Evolutionary conservation across 2,888 invertebrate genomes (phyloP).

Genomic region (Calameuta idolon): DNA sequence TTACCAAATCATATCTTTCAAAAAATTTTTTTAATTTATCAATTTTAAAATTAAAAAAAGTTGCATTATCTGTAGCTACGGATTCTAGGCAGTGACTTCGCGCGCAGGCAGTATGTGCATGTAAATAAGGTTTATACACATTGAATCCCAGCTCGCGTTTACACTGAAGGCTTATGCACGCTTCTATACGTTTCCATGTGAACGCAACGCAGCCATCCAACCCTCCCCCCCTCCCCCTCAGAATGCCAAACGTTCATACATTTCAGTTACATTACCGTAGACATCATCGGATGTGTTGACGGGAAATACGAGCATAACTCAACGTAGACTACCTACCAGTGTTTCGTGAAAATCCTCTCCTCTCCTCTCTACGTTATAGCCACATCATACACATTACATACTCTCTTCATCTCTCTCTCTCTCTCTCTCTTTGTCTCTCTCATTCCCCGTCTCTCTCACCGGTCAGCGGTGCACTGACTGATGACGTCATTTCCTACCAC

Average conservation of each 20-base stretch:
- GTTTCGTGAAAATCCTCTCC: conserved; percentile 58
- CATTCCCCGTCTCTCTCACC: conserved; percentile 19
- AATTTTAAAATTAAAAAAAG: background rate
- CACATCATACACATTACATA: background rate
- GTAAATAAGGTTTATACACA: background rate
- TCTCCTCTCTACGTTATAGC: background rate
- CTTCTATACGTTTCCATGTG: background rate
- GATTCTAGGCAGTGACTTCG: background rate
- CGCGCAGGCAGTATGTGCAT: background rate
- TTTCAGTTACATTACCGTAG: conserved; percentile 65
- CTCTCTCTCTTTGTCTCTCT: conserved; percentile 22
- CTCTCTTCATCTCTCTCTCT: conserved; percentile 3
- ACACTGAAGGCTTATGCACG: background rate
- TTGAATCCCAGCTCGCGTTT: background rate
- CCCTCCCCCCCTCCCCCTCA: background rate
- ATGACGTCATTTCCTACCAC: conserved; percentile 64
- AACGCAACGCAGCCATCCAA: conserved; percentile 37
- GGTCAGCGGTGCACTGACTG: conserved; percentile 52
- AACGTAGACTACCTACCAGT: conserved; percentile 54
- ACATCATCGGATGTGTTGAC: conserved; percentile 66
- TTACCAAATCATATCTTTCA: background rate
- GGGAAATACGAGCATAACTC: conserved; percentile 66
- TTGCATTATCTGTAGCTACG: too few relatives aligned
- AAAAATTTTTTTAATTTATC: background rate
- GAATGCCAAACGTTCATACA: conserved; percentile 58